Conservation (phyloP, 2,113 vertebrate genomes). For the Haliaeetus leucogaster region DNA sequence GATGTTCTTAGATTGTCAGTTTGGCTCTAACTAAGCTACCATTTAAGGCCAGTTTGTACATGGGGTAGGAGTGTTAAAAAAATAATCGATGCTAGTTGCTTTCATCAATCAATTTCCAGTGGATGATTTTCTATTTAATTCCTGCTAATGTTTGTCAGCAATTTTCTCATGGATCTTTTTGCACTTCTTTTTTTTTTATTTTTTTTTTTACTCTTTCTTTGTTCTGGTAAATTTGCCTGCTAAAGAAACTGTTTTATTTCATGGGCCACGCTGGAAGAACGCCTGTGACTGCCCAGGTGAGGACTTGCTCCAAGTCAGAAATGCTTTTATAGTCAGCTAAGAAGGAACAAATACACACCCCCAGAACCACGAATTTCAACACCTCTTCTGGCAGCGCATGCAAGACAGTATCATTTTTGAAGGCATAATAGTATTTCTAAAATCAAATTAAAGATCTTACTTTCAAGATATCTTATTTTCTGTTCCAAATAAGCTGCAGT, state of each 20-base stretch:
- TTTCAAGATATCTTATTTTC: neutral
- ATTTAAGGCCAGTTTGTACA: neutral
- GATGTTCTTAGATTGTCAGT: neutral
- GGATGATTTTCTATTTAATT: neutral
- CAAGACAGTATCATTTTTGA: neutral
- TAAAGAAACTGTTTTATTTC: neutral
- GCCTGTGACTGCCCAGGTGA: neutral
- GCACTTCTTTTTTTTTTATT: too few relatives aligned
- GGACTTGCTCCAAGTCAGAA: neutral
- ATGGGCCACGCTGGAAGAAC: neutral
- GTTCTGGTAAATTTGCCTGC: neutral
- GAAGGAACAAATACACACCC: neutral
- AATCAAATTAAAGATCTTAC: neutral
- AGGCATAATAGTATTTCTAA: constrained; percentile 3
- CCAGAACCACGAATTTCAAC: neutral
- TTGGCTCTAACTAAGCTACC: neutral
- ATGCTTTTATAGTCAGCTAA: neutral
- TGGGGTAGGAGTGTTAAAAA: neutral
- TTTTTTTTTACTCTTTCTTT: neutral
- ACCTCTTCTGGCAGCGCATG: neutral
- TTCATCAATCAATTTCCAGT: neutral
- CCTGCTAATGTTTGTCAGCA: neutral
- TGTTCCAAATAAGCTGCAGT: neutral
- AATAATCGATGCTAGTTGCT: neutral
- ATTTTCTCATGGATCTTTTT: neutral